Evolutionary conservation across 2,888 invertebrate species (phyloP), one percentile per base, ranked within the genome.

Genomic region (Plebejus melissa): DNA sequence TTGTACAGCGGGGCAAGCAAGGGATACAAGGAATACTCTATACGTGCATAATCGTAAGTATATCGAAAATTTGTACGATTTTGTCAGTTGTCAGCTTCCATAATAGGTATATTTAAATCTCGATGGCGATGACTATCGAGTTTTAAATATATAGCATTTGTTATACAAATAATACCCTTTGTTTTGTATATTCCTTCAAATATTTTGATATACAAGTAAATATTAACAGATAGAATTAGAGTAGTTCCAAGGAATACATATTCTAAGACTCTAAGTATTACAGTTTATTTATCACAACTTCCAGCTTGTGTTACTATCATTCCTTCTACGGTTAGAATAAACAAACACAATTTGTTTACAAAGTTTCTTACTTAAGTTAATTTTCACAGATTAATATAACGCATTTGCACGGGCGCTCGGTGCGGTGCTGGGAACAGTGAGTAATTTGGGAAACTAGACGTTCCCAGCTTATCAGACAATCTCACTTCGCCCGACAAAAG

Each of bases 391-490:
- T 65, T 65, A 65, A 65, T 65, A 65, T 65, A 65, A 65, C 65
- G 65, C 65, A 36, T 65, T 65, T 65, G 65, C 65, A 65, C 65
- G 65, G 36, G 65, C 65, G 65, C 65, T 65, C 65, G 65, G 13
- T 65, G 65, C 32, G 65, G 65, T 65, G 65, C 65, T 65, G 65
- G 65, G 36, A 65, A 65, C 50, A 28, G 50, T 72, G 50, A 22
- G 54, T 72, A 72, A 50, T 72, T 72, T 72, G 46, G 50, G 32
- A 72, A 72, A 72, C 46, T 50, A 50, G 22, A 54, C 50, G 72
- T 72, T 46, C 46, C 32, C 50, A 54, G 72, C 72, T 50, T 72
- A 72, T 72, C 72, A 50, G 72, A 72, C 50, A 71, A 46, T 50
- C 72, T 22, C 72, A 71, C 65, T 65, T 36, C 32, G 65, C 65